Base-by-base conservation (phyloP, 2,797 vertebrate genomes). In the Staurois parvus region DNA sequence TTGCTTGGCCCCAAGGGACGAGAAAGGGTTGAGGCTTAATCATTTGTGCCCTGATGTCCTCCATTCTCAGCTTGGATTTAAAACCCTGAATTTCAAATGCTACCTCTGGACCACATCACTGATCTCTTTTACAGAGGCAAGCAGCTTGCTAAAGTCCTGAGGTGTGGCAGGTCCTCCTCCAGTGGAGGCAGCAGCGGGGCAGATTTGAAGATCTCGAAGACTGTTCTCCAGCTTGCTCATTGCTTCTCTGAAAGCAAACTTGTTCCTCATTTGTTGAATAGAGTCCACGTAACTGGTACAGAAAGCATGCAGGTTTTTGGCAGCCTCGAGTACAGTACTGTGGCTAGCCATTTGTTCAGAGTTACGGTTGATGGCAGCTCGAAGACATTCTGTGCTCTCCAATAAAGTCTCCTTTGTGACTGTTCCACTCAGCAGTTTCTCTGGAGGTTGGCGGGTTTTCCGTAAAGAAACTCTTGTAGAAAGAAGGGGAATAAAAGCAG, bases 241-340 rank as follows among this genome's bases (percentile, higher is more conserved):
- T 89, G 98, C 98, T 91, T 99, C 98, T 0, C 98, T 95, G 90
- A 99, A 99, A 28, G 98, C 96, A 6, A 99, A 99, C 89, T 99
- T 99, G 92, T 98, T 99, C 90, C 98, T 94, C 98, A 99, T 99
- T 90, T 99, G 98, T 93, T 99, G 98, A 90, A 99, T 99, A 91
- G 97, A 99, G 93, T 99, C 98, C 81, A 99, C 98, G 0, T 96
- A 99, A 93, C 96, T 97, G 88, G 95, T 91, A 0, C 98, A 99
- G 94, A 96, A 98, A 15, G 97, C 98, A 69, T 97, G 98, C 86
- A 99, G 96, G 94, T 99, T 99, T 90, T 99, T 99, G 90, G 97
- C 98, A 0, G 98, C 98, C 91, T 99, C 98, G 72, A 99, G 91
- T 87, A 99, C 98, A 0, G 97, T 96, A 0, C 96, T 96, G 90